Base-by-base conservation (phyloP, 2,888 invertebrate genomes). In the Cheilosia urbana region DNA sequence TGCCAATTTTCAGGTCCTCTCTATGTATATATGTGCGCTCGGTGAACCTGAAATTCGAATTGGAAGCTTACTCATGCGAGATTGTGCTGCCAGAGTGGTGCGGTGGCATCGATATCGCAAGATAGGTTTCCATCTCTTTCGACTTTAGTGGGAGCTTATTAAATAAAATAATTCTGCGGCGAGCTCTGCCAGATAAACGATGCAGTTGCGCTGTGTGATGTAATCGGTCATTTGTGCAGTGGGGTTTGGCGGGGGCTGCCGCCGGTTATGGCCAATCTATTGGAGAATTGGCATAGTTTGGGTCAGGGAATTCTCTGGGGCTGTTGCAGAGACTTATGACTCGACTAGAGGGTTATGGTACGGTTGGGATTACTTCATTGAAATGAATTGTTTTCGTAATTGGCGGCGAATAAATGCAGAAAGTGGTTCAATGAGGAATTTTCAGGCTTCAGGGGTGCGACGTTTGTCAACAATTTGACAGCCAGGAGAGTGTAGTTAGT, bases 241-340 rank as follows among this genome's bases (percentile, higher is more conserved):
- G 55, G 15, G 47, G 63, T 21, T 55, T 13, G 40, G 51, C 21
- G 15, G n/a, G n/a, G 9, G 47, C 34, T 60, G 53, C 75, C 69
- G 57, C 5, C 2, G 45, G 55, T 21, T 5, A 34, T 21, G 57
- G 42, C 62, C 60, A 53, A 19, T 53, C 24, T 68, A 53, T 71
- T 63, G 5, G 62, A 55, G 11, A 63, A 45, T 68, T 75, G 45
- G 37, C 55, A 27, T 27, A 49, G 68, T 47, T 60, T 76, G 60
- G 79, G 84, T 79, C 75, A 84, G 75, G 79, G 84, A 84, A 84
- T 79, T 76, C 84, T 84, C 84, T 79, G 84, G 79, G 84, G 79
- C 65, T 65, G 79, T 62, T 63, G 47, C 21, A 65, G 58, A 84
- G 75, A 79, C 79, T 76, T 84, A 79, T 63, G 53, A 76, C 65